These are phyloP conservation scores for Rhodeus uyekii DNA, from an alignment of 2,797 vertebrate species.

Conservation along the genomic window DNA sequence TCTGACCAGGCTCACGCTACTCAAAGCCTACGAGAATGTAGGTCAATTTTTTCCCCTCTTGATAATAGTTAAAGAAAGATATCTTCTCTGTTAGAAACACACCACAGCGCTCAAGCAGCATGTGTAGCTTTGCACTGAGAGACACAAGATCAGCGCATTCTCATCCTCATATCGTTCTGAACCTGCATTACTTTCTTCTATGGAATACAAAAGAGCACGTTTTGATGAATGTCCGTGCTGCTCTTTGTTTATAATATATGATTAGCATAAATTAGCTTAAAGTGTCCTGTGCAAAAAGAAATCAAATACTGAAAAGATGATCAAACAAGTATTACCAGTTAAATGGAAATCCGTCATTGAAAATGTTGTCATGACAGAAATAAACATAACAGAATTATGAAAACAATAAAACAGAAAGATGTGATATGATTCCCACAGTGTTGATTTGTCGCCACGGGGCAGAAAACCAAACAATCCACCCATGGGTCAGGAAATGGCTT, in stretches of 20 bases:
- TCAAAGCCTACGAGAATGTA: conserved; percentile 27
- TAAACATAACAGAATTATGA: background rate
- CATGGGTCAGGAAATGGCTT: background rate
- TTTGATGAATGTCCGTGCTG: background rate
- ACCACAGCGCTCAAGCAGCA: background rate
- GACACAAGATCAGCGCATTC: background rate
- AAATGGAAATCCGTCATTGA: background rate
- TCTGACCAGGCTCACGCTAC: background rate
- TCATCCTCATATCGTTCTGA: background rate
- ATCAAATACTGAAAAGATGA: background rate
- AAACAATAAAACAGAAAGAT: background rate
- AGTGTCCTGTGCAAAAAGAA: too few species aligned
- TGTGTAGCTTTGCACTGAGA: background rate
- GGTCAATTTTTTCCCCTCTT: conserved; percentile 8
- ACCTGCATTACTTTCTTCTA: background rate
- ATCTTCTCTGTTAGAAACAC: background rate
- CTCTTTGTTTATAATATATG: too few species aligned
- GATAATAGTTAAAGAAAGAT: conserved; percentile 13
- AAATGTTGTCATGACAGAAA: conserved; percentile 7
- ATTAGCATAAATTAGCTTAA: too few species aligned
- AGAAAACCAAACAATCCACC: conserved; percentile 1
- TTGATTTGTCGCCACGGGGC: conserved; percentile 2
- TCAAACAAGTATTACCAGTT: background rate
- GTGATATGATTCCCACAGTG: conserved; percentile 20
- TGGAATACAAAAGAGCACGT: background rate